These are phyloP conservation scores for Cyrtodaria siliqua DNA, from an alignment of 2,888 invertebrate species.

Conservation along the genomic window DNA sequence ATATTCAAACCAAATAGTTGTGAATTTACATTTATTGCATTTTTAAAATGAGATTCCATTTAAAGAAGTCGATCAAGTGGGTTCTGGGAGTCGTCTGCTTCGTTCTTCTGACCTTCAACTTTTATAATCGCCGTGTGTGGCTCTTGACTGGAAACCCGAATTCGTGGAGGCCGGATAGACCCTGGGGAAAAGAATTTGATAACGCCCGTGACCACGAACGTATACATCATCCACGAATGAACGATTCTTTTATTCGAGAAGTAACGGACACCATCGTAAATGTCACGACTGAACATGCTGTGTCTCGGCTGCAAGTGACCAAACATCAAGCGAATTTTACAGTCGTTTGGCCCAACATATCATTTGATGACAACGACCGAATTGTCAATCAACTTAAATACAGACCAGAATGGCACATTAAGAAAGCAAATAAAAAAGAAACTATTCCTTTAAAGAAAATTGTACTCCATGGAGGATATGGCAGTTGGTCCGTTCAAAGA, in stretches of 20 bases:
- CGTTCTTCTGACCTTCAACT: conserved; percentile 65
- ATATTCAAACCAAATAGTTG: too few relatives aligned
- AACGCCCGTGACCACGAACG: conserved; percentile 25
- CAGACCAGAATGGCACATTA: conserved; percentile 61
- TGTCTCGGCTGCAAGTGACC: neutral
- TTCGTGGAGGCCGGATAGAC: conserved; percentile 3
- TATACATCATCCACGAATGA: conserved; percentile 9
- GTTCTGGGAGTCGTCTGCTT: conserved; percentile 55
- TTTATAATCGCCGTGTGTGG: conserved; percentile 70
- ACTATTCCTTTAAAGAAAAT: conserved; percentile 72
- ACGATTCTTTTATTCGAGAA: too few relatives aligned
- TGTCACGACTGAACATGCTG: neutral
- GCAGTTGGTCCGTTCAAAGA: conserved; percentile 70
- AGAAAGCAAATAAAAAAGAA: conserved; percentile 36
- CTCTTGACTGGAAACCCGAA: conserved; percentile 31
- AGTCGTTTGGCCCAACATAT: conserved; percentile 58
- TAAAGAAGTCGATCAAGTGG: conserved; percentile 67
- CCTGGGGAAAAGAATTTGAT: conserved; percentile 54
- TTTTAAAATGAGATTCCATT: conserved; percentile 64
- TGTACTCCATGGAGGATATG: conserved; percentile 74
- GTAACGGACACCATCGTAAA: neutral
- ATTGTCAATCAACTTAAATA: conserved; percentile 80
- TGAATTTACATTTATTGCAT: too few relatives aligned
- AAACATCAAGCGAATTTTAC: neutral
- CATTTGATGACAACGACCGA: conserved; percentile 76